These are phyloP conservation scores for Laticauda colubrina DNA, from an alignment of 2,113 vertebrate genomes.

Conservation along the genomic window DNA sequence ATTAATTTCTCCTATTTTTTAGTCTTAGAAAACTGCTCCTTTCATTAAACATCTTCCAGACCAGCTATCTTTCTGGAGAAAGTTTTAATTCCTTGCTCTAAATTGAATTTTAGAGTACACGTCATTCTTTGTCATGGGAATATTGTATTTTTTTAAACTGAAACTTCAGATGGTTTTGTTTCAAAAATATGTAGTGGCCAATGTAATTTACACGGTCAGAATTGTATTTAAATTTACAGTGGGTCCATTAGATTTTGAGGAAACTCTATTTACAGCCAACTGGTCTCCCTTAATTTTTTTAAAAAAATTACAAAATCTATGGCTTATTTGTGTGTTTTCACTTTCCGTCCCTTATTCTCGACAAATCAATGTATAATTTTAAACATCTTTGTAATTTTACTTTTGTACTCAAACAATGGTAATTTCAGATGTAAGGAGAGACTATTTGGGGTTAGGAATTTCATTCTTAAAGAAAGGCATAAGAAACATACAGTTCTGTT, in stretches of 20 bases:
- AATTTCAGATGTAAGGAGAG: conserved; percentile 52
- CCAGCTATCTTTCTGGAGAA: neutral
- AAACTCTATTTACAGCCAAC: no score
- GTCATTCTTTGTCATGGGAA: neutral
- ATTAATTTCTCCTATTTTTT: neutral
- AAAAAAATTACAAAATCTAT: neutral
- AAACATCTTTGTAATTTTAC: neutral
- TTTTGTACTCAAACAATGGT: conserved; percentile 16
- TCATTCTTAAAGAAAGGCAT: conserved; percentile 69
- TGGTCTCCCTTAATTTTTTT: neutral
- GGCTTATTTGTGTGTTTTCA: neutral
- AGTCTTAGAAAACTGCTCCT: neutral
- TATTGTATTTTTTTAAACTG: neutral
- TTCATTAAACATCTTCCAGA: neutral
- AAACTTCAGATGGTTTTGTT: neutral
- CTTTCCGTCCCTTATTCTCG: neutral
- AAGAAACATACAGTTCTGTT: conserved; percentile 53
- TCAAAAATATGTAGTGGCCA: neutral
- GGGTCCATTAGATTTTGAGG: neutral
- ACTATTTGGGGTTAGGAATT: conserved; percentile 48
- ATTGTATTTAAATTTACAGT: neutral
- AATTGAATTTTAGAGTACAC: neutral
- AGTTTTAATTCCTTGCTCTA: neutral
- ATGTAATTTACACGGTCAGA: neutral
- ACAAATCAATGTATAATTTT: neutral